Evolutionary conservation across 64 coral and sea anemone species (phyloP).

Genomic region (Trachythela sp.): DNA sequence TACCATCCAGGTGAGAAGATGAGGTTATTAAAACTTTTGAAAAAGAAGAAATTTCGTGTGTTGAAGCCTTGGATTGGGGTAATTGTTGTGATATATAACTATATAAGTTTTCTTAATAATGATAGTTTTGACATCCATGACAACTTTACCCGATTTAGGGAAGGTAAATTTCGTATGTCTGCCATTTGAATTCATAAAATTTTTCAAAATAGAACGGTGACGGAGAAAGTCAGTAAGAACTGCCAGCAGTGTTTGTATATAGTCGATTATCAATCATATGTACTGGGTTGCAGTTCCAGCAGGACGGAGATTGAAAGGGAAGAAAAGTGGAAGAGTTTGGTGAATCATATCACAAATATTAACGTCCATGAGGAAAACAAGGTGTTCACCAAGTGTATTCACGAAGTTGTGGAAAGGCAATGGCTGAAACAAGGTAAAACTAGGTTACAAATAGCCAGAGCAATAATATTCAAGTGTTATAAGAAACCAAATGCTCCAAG

Average conservation of each 20-base stretch:
- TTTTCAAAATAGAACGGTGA: no score
- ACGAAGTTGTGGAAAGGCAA: neutral
- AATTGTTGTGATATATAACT: neutral
- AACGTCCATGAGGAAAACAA: neutral
- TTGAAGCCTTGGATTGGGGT: conserved; percentile 21
- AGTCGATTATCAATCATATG: conserved; percentile 38
- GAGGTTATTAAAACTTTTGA: neutral
- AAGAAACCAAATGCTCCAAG: no score
- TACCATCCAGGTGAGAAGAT: conserved; percentile 16
- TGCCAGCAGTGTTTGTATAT: no score
- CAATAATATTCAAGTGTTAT: no score
- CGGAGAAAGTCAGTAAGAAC: no score
- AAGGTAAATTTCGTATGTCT: neutral
- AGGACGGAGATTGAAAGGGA: neutral
- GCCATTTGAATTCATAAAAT: no score
- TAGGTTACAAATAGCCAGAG: no score
- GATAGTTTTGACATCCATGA: no score
- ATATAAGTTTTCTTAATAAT: no score
- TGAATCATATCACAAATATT: neutral
- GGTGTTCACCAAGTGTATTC: neutral
- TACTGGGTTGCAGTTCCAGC: conserved; percentile 41
- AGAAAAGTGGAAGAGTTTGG: neutral
- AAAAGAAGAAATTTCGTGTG: neutral
- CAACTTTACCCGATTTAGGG: no score
- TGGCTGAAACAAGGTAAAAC: neutral